phyloP scores from a whole-genome alignment of 2,888 invertebrate species.

The Nymphalis polychloros region DNA sequence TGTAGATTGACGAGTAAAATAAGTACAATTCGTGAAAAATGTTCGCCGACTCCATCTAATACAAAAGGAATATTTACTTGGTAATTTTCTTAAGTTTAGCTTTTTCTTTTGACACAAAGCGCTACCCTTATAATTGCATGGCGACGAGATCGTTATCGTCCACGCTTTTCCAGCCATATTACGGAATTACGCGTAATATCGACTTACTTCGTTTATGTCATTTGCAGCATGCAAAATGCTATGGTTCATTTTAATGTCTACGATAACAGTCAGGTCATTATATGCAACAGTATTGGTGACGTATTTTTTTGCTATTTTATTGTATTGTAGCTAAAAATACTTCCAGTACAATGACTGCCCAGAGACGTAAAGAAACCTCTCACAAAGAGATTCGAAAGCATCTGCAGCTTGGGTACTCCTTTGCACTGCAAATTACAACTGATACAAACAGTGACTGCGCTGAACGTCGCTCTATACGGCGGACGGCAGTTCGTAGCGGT shows the following conservation, averaged over 20 bases:
- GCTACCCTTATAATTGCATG: slow-evolving; percentile 64
- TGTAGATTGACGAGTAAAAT: slow-evolving; percentile 39
- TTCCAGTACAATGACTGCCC: slow-evolving; percentile 65
- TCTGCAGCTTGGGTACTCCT: slow-evolving; percentile 73
- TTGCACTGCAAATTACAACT: slow-evolving; percentile 72
- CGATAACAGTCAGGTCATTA: not conserved
- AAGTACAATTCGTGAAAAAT: slow-evolving; percentile 39
- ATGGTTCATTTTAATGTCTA: no score
- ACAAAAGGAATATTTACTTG: slow-evolving; percentile 57
- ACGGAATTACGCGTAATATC: slow-evolving; percentile 56
- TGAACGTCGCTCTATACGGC: slow-evolving; percentile 45
- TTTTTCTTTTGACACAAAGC: slow-evolving; percentile 60
- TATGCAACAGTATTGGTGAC: not conserved
- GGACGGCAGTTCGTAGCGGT: slow-evolving; percentile 65
- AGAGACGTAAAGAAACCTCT: slow-evolving; percentile 69
- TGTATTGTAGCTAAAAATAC: slow-evolving; percentile 47
- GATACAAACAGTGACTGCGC: slow-evolving; percentile 70
- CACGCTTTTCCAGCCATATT: slow-evolving; percentile 62
- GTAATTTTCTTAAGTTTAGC: slow-evolving; percentile 65
- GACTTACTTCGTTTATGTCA: slow-evolving; percentile 53
- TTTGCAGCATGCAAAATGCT: not conserved
- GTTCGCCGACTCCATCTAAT: slow-evolving; percentile 44
- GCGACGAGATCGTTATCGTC: slow-evolving; percentile 66
- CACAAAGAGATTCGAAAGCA: slow-evolving; percentile 77
- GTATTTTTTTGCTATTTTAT: slow-evolving; percentile 2